These are phyloP conservation scores for Gallinago stenura DNA, from an alignment of 2,797 vertebrate genomes.

Conservation along the genomic window DNA sequence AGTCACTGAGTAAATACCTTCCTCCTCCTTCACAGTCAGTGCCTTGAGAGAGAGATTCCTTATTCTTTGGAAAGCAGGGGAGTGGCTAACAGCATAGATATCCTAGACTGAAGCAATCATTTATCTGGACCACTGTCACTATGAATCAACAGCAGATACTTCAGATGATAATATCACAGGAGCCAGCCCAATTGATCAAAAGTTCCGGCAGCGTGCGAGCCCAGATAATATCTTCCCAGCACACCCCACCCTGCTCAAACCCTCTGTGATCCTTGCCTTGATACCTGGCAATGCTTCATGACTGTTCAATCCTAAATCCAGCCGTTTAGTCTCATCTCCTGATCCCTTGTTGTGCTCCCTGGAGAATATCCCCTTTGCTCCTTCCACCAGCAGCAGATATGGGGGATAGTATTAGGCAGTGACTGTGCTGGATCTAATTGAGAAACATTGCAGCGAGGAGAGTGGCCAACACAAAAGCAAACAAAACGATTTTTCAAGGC, in stretches of 20 bases:
- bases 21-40: not conserved
- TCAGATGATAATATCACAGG: conserved; percentile 40
- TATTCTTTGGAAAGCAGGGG: conserved; percentile 9
- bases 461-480: conserved; percentile 53
- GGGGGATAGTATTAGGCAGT: not conserved
- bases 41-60: not conserved
- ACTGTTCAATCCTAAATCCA: not conserved
- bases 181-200: conserved; percentile 49
- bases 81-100: not conserved
- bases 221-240: not conserved
- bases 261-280: not conserved
- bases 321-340: not conserved
- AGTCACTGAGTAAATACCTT: not conserved
- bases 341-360: not conserved
- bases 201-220: not conserved
- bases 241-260: not conserved
- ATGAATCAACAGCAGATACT: conserved; percentile 28
- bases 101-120: not conserved
- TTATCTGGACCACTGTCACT: conserved; percentile 10
- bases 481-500: conserved; percentile 18
- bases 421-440: conserved; percentile 2
- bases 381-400: not conserved
- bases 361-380: not conserved
- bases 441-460: conserved; percentile 32
- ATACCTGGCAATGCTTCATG: not conserved